Evolutionary conservation across 2,888 invertebrate species (phyloP).

Genomic region (Hirtodrosophila histrioides): DNA sequence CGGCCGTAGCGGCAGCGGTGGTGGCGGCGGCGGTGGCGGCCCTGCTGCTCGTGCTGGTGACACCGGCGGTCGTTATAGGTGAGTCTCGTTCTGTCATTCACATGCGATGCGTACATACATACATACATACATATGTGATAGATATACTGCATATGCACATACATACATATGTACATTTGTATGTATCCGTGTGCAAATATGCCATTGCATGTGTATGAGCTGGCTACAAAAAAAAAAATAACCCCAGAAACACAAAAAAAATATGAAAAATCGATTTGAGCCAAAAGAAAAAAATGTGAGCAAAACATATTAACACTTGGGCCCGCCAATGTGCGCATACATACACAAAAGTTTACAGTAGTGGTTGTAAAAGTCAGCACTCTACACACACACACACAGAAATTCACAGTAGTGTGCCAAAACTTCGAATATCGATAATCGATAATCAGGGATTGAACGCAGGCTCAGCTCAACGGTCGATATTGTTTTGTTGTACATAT

Average conservation of each 20-base stretch:
- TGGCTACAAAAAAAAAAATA: constrained; percentile 26
- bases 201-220: constrained; percentile 40
- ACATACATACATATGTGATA: constrained; percentile 4
- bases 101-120: background rate
- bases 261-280: constrained; percentile 71
- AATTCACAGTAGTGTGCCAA: constrained; percentile 25
- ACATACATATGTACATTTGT: constrained; percentile 3
- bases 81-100: constrained; percentile 46
- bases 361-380: constrained; percentile 53
- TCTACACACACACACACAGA: constrained; percentile 21
- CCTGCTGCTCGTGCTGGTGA: constrained; percentile 78
- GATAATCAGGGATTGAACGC: constrained; percentile 29
- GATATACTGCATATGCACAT: constrained; percentile 1
- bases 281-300: constrained; percentile 20
- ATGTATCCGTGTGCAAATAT: constrained; percentile 24
- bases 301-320: constrained; percentile 4
- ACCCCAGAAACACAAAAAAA: constrained; percentile 10
- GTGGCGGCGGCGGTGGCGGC: constrained; percentile 79
- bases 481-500: constrained; percentile 4
- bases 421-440: constrained; percentile 38
- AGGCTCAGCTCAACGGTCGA: constrained; percentile 10
- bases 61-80: constrained; percentile 82
- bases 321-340: constrained; percentile 53
- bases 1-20: constrained; percentile 85
- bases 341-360: constrained; percentile 53